Conservation (phyloP, 2,113 vertebrate genomes). For the Boleophthalmus pectinirostris region DNA sequence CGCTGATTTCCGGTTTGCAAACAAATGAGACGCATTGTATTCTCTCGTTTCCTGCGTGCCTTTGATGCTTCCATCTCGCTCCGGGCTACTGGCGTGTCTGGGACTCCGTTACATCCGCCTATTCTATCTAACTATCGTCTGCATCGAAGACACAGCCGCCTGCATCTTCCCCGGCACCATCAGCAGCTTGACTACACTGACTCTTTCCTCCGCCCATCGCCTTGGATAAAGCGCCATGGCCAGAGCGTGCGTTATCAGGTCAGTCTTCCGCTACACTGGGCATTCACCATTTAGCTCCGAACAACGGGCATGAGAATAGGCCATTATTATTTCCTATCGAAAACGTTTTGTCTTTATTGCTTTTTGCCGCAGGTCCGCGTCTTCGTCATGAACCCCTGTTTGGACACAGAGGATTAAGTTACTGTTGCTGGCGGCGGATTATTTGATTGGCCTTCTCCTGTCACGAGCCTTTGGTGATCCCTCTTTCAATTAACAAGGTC, state of each 20-base stretch:
- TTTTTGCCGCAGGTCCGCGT: slow-evolving; percentile 42
- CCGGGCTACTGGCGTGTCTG: slow-evolving; percentile 60
- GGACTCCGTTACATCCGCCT: slow-evolving; percentile 45
- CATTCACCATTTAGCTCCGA: slow-evolving; percentile 20
- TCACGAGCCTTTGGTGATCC: slow-evolving; percentile 45
- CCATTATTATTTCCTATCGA: neutral
- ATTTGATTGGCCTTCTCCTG: slow-evolving; percentile 70
- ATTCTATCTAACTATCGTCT: slow-evolving; percentile 21
- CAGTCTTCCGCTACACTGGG: neutral
- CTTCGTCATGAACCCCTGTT: slow-evolving; percentile 41
- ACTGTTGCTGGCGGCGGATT: slow-evolving; percentile 67
- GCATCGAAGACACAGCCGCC: slow-evolving; percentile 9
- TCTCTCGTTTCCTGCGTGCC: slow-evolving; percentile 46
- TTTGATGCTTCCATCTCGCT: slow-evolving; percentile 61
- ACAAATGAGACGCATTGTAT: neutral
- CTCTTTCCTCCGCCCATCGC: neutral
- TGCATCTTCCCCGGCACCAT: slow-evolving; percentile 17
- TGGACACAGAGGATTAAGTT: slow-evolving; percentile 75
- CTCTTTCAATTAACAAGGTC: slow-evolving; percentile 39
- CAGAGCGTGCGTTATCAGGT: slow-evolving; percentile 46
- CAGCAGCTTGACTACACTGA: slow-evolving; percentile 2
- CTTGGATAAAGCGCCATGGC: neutral
- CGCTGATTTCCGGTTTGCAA: slow-evolving; percentile 21
- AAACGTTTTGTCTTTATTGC: slow-evolving; percentile 9
- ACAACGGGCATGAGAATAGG: neutral